Evolutionary conservation across 2,888 invertebrate genomes (phyloP).

Genomic region (Tanytarsus gracilentus): DNA sequence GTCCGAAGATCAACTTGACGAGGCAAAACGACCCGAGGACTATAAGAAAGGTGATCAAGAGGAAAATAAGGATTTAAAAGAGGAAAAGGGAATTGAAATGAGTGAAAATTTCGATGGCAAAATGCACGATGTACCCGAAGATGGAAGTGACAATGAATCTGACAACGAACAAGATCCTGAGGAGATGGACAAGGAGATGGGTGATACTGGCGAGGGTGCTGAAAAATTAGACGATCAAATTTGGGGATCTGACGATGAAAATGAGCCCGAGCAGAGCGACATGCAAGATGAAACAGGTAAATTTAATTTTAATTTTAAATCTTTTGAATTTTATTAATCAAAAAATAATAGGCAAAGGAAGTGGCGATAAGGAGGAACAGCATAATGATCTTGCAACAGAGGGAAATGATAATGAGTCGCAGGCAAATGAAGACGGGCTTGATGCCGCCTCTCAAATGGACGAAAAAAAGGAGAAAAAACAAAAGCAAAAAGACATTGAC

Average conservation of each 20-base stretch:
- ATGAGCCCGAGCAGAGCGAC: too few species aligned
- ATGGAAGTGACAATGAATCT: conserved; percentile 44
- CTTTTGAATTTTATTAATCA: background rate
- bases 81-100: conserved; percentile 92
- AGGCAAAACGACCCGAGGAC: conserved; percentile 69
- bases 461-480: conserved; percentile 43
- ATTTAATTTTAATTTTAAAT: background rate
- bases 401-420: conserved; percentile 43
- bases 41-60: conserved; percentile 57
- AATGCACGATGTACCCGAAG: conserved; percentile 65
- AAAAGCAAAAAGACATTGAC: conserved; percentile 58
- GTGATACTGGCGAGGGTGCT: conserved; percentile 79
- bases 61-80: conserved; percentile 68
- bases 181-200: conserved; percentile 92
- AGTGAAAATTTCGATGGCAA: conserved; percentile 90
- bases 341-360: conserved; percentile 51
- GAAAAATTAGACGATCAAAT: conserved; percentile 72
- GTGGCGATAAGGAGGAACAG: conserved; percentile 63
- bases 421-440: conserved; percentile 41
- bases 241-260: conserved; percentile 77
- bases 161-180: conserved; percentile 54
- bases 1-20: conserved; percentile 87
- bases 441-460: conserved; percentile 37
- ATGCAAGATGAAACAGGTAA: conserved; percentile 51
- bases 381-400: conserved; percentile 43